phyloP scores from a whole-genome alignment of 2,797 vertebrate species.

The Pangasius sanitwongsei region DNA sequence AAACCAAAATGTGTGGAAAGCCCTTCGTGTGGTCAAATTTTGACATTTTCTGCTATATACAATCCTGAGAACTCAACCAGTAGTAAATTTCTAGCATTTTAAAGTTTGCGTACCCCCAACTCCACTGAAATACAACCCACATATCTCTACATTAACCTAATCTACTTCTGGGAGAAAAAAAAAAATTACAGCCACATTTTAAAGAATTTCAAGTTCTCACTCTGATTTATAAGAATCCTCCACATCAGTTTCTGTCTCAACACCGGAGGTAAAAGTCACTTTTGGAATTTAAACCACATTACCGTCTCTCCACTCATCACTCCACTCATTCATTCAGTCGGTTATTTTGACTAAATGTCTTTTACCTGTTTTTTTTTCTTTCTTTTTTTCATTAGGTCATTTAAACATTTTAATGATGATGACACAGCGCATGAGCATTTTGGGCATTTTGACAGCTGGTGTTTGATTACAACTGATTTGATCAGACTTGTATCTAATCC shows the following conservation, averaged over 20 bases:
- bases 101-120: neutral
- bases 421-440: neutral
- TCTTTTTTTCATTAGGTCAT: neutral
- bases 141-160: neutral
- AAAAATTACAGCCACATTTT: neutral
- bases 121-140: neutral
- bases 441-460: neutral
- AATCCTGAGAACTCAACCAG: neutral
- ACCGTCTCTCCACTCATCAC: no score
- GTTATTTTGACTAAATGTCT: neutral
- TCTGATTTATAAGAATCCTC: neutral
- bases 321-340: neutral
- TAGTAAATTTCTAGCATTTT: neutral
- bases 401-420: conserved; percentile 5
- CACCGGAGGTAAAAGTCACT: neutral
- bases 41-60: neutral
- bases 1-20: conserved; percentile 1
- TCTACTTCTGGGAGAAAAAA: neutral
- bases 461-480: neutral
- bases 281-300: neutral
- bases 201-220: neutral
- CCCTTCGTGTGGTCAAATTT: neutral
- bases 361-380: neutral
- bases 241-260: neutral
- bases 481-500: neutral